A percentile compares a stretch with the other conserved stretches of the same genome.
These are phyloP conservation scores for Patella vulgata DNA, from an alignment of 1,140 invertebrate species.

Conservation along the genomic window DNA sequence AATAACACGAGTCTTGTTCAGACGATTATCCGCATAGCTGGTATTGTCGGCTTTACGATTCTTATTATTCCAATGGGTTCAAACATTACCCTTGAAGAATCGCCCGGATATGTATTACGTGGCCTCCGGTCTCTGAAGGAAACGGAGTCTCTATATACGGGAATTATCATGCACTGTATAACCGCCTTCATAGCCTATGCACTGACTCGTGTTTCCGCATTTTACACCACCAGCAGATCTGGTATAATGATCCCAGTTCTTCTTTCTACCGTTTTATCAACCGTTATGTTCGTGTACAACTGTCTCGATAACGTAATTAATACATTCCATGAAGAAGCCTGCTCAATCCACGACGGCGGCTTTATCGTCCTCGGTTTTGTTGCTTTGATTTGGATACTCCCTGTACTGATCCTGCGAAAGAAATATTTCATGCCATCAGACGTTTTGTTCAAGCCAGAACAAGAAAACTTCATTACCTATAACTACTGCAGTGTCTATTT, in stretches of 20 bases:
- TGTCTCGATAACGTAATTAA: slow-evolving; percentile 3
- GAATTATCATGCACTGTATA: neutral
- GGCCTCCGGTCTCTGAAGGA: neutral
- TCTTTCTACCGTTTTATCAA: slow-evolving; percentile 15
- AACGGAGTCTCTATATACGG: neutral
- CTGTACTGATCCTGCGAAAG: slow-evolving; percentile 14
- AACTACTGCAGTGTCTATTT: slow-evolving; percentile 29
- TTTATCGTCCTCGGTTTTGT: slow-evolving; percentile 14
- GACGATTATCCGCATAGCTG: slow-evolving; percentile 7
- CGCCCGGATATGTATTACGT: slow-evolving; percentile 9
- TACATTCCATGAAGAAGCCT: neutral
- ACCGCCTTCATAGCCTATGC: slow-evolving; percentile 5
- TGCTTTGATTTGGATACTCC: slow-evolving; percentile 17
- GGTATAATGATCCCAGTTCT: slow-evolving; percentile 14
- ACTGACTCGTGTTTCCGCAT: slow-evolving; percentile 15
- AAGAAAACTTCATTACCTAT: slow-evolving; percentile 22
- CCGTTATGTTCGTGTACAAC: slow-evolving; percentile 9
- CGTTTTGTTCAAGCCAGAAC: slow-evolving; percentile 21
- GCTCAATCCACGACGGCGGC: neutral
- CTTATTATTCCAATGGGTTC: slow-evolving; percentile 9
- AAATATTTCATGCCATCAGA: slow-evolving; percentile 15
- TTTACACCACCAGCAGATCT: slow-evolving; percentile 22
- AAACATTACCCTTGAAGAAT: neutral
- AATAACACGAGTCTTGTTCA: slow-evolving; percentile 15
- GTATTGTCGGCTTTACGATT: slow-evolving; percentile 8